Conservation (phyloP, 2,888 invertebrate genomes). For the Metopia argyrocephala region DNA sequence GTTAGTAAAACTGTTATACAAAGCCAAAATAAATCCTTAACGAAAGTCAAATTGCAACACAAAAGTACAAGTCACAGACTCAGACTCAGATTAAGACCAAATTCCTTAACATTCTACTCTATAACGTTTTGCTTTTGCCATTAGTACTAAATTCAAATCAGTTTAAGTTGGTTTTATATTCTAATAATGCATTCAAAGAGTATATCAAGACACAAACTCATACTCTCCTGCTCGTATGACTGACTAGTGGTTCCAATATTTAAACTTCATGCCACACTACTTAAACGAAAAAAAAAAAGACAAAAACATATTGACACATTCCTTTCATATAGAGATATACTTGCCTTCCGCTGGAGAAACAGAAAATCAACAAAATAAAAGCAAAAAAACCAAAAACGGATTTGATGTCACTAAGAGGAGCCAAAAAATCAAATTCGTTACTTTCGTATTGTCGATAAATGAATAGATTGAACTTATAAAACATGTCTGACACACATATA, state of each 20-base stretch:
- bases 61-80: slow-evolving; percentile 48
- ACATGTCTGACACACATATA: slow-evolving; percentile 41
- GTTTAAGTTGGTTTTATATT: not conserved
- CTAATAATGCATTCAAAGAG: not conserved
- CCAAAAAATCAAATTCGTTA: slow-evolving; percentile 52
- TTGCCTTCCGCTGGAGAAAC: not conserved
- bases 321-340: not conserved
- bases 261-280: slow-evolving; percentile 35
- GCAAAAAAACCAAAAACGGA: slow-evolving; percentile 25
- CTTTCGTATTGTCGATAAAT: slow-evolving; percentile 39
- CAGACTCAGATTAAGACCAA: not conserved
- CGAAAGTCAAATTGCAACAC: slow-evolving; percentile 56
- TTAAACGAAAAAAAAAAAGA: slow-evolving; percentile 1
- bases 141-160: slow-evolving; percentile 46
- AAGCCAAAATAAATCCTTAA: slow-evolving; percentile 57
- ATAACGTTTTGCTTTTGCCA: not conserved
- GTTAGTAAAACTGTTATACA: slow-evolving; percentile 55
- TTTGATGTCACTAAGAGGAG: slow-evolving; percentile 50
- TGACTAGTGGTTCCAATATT: slow-evolving; percentile 42
- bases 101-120: not conserved
- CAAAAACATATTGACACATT: slow-evolving; percentile 47
- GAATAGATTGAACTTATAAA: slow-evolving; percentile 56
- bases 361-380: not conserved
- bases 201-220: not conserved
- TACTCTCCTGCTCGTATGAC: slow-evolving; percentile 31